Evolutionary conservation across 2,797 vertebrate species (phyloP), one percentile per base, ranked within the genome.

Genomic region (Alectoris magna): DNA sequence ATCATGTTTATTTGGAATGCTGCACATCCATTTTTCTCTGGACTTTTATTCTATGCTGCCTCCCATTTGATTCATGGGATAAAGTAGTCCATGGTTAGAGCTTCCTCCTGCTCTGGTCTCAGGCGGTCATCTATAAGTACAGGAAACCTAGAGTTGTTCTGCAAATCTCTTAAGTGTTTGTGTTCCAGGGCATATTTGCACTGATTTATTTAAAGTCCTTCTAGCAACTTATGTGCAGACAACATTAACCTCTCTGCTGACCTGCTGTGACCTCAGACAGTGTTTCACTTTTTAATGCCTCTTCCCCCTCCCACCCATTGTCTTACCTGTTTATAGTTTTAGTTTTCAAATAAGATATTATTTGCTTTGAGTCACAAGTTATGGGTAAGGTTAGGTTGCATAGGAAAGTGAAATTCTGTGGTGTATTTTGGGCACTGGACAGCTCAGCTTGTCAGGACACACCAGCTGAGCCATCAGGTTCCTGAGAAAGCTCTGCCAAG

Each of bases 341-440:
- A n/a, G 62, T 56, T 76, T 78, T 93, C 58, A 36, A 41, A 64
- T 93, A 51, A 51, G 38, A 84, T 44, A 56, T 83, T 13, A 34
- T 19, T 93, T 85, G 46, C 67, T 84, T 84, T 85, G 46, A 87
- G 59, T 60, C 69, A 18, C 63, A 91, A 93, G 82, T 81, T 92
- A 67, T 39, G 18, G 83, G 70, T 85, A 75, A 63, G 43, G 70
- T 80, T 78, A 63, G 43, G 17, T 74, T 78, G 64, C 46, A 63
- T 8, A 44, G 69, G 67, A 93, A 92, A 91, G 76, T 83, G 92
- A 89, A 81, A 95, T 75, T 66, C 63, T 60, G 27, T 75, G 70
- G 11, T 53, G 14, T 24, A 9, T 75, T 26, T 46, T 11, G 11
- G 39, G 55, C 66, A 71, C 6, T 12, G 4, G 62, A 55, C 76